Evolutionary conservation across 2,113 vertebrate genomes (phyloP), one percentile per base, ranked within the genome.

Genomic region (Bagarius yarrelli): DNA sequence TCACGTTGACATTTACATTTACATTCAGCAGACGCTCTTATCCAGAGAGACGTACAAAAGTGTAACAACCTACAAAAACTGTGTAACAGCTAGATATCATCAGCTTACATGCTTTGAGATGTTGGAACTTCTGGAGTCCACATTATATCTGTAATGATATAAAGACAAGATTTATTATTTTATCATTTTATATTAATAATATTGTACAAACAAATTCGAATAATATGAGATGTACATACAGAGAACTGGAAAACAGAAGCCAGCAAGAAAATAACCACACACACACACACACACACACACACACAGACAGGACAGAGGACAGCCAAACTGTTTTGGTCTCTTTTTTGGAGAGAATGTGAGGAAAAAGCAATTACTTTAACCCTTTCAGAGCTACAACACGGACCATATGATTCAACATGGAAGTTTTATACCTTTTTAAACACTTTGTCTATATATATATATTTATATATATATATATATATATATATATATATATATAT

Each of bases 111-210:
- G 93, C 91, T 99, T 99, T 85, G 96, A 95, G 88, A 96, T 89
- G 81, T 96, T 98, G 85, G 94, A 95, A 92, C 94, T 96, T 92
- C 95, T 95, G 84, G 97, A 97, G 87, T 99, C 97, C 78, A 98
- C 94, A 57, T 97, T 98, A 92, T 98, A 99, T 88, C 97, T 99
- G 88, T 6, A 83, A 87, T 78, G 85, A 76, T 9, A 88, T 83
- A 67, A 6, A 79, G 64, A 78, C 1, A 52, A 1, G 30, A 76
- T 15, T 3, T 32, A 30, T 36, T 8, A 2, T 64, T 5, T 2
- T 14, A 40, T 27, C 4, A 44, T 8, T 30, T n/a, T 25, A 56
- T 25, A 25, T 47, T 4, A 70, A 9, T 50, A 52, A 18, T 27
- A 23, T 2, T 32, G 18, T 13, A 32, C 8, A 32, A 25, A 52